These are phyloP conservation scores for Gari tellinella DNA, from an alignment of 2,888 invertebrate species.

Conservation along the genomic window DNA sequence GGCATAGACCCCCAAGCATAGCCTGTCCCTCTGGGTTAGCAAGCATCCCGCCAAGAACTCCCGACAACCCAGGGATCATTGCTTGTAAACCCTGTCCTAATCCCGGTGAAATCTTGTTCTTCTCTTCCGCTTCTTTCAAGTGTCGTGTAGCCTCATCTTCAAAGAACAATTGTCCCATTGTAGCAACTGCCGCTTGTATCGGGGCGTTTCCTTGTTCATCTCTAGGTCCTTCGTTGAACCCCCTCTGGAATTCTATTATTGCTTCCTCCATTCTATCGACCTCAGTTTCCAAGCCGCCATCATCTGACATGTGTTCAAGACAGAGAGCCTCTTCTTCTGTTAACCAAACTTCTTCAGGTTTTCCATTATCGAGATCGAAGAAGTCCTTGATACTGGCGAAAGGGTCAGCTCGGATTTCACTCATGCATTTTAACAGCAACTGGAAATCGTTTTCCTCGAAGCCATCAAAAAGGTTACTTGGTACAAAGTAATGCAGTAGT, in stretches of 20 bases:
- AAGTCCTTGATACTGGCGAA: slow-evolving; percentile 22
- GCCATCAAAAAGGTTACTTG: slow-evolving; percentile 35
- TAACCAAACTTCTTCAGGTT: slow-evolving; percentile 9
- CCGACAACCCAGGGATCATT: no score
- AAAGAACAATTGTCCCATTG: background rate
- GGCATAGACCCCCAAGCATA: no score
- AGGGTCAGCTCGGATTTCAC: slow-evolving; percentile 16
- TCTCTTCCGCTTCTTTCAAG: no score
- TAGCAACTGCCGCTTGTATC: slow-evolving; percentile 22
- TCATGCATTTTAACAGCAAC: slow-evolving; percentile 20
- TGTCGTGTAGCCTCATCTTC: background rate
- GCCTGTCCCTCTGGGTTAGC: no score
- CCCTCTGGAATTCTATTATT: slow-evolving; percentile 37
- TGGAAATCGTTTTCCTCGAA: slow-evolving; percentile 12
- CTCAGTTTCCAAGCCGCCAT: slow-evolving; percentile 33
- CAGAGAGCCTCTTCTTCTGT: slow-evolving; percentile 18
- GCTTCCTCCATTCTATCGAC: slow-evolving; percentile 29
- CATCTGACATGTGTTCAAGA: slow-evolving; percentile 20
- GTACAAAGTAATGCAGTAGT: slow-evolving; percentile 41
- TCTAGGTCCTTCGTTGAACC: slow-evolving; percentile 27
- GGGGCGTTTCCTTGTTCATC: slow-evolving; percentile 23
- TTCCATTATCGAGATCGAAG: slow-evolving; percentile 24
- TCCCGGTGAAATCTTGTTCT: no score
- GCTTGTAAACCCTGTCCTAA: no score
- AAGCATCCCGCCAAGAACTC: no score